Base-by-base conservation (phyloP, 1,140 invertebrate species). In the Metaphire vulgaris region DNA sequence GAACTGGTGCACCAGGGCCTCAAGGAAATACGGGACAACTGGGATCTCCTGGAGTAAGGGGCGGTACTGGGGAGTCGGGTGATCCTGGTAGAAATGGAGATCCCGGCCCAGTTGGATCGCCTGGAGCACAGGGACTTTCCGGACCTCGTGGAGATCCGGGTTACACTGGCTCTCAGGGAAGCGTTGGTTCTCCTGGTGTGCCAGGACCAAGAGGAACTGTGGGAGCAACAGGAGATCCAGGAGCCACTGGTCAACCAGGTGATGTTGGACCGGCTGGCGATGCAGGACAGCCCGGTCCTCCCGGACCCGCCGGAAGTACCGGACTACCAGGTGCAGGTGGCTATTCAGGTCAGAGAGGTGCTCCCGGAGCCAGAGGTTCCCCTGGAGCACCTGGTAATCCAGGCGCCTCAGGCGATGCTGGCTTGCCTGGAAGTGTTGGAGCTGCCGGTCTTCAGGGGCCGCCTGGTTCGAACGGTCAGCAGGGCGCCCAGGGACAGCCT, bases 331-430 rank as follows among this genome's bases (percentile, higher is more conserved):
- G 30, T 69, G 2, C 2, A 69, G 14, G 67, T 28, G 67, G 30
- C 67, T 28, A 26, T 28, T 14, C n/a, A 69, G 67, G n/a, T 2
- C 31, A 2, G 2, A 26, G 31, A 34, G 33, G n/a, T 21, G 16
- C 33, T 33, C 21, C 33, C 26, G 2, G n/a, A 21, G 28, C 15
- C 56, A 41, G 21, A 12, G 21, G 1, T 1, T 74, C 83, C 12
- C 80, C 79, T 69, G 84, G 84, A 76, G 80, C 80, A 28, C 74
- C 75, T 28, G 83, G 84, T 33, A 66, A 77, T 28, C 75, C 81
- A 26, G 83, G 83, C 33, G 65, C 76, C 14, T 71, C 80, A 68
- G 85, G 85, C 16, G 82, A 84, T 56, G 72, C 78, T 28, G 85
- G 85, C 32, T 70, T 82, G 33, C 71, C 31, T 16, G 71, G 71